phyloP scores from a whole-genome alignment of 2,888 invertebrate species.

The Disparrhopalites patrizii region DNA sequence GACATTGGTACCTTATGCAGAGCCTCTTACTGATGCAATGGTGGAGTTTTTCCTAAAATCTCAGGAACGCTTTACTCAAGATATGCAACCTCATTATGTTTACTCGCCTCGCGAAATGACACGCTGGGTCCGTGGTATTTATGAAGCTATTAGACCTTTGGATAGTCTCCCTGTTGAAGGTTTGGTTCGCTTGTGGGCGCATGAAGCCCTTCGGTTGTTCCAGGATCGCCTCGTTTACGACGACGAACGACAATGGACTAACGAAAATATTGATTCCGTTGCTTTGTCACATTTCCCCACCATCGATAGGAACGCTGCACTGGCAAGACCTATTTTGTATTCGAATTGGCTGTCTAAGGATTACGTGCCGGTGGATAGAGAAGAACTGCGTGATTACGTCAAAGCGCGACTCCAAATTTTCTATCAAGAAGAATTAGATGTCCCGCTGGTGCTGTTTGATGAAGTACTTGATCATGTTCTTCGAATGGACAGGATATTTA shows the following conservation, averaged over 20 bases:
- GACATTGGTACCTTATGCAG: conserved; percentile 84
- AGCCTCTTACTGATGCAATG: conserved; percentile 97
- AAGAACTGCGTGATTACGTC: conserved; percentile 92
- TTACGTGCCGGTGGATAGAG: conserved; percentile 92
- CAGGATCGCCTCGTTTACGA: conserved; percentile 94
- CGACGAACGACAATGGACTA: conserved; percentile 93
- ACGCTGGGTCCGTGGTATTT: conserved; percentile 98
- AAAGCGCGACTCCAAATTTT: conserved; percentile 91
- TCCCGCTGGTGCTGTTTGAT: conserved; percentile 95
- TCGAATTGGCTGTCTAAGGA: conserved; percentile 99
- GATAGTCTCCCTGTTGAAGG: conserved; percentile 90
- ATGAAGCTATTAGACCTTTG: conserved; percentile 93
- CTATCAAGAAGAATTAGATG: conserved; percentile 99
- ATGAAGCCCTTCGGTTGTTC: conserved; percentile 96
- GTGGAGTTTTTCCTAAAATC: conserved; percentile 95
- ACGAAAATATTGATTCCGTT: conserved; percentile 91
- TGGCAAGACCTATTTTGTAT: conserved; percentile 93
- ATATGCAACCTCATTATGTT: conserved; percentile 99
- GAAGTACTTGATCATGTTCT: conserved; percentile 99
- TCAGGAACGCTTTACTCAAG: conserved; percentile 97
- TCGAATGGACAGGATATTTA: conserved; percentile 97
- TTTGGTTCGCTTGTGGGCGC: conserved; percentile 96
- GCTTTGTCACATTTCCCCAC: conserved; percentile 93
- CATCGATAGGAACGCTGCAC: conserved; percentile 74
- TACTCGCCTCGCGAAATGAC: conserved; percentile 99